These are phyloP conservation scores for Malurus cyaneus DNA, from an alignment of 2,113 vertebrate species.

Conservation along the genomic window DNA sequence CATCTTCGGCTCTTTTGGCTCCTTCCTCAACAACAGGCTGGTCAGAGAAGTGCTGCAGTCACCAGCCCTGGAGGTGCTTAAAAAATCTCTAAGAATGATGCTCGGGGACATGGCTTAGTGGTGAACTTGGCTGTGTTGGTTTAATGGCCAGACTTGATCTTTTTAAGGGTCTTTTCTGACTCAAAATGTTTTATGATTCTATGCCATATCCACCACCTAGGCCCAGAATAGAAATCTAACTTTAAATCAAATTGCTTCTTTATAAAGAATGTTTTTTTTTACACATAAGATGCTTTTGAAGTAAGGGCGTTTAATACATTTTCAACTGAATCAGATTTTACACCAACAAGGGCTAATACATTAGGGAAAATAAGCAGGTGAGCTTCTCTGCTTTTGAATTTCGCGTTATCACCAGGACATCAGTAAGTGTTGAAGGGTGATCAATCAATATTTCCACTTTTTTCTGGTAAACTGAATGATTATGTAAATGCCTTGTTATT, in stretches of 20 bases:
- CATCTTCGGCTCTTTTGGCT: neutral
- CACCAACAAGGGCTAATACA: neutral
- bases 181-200: neutral
- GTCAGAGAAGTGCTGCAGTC: neutral
- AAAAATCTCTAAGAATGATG: neutral
- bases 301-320: neutral
- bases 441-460: neutral
- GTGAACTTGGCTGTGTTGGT: neutral
- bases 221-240: neutral
- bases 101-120: neutral
- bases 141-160: neutral
- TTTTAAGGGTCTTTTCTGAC: neutral
- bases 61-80: neutral
- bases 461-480: neutral
- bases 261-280: neutral
- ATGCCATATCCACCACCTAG: neutral
- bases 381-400: neutral
- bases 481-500: neutral
- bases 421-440: neutral
- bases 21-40: neutral
- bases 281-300: neutral
- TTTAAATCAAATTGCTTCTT: neutral
- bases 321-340: neutral
- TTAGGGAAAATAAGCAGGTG: neutral
- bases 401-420: neutral